Percentiles rank a stretch among this genome's conserved stretches.
These are phyloP conservation scores for Helicoverpa armigera DNA, from an alignment of 1,140 invertebrate species.

Conservation along the genomic window DNA sequence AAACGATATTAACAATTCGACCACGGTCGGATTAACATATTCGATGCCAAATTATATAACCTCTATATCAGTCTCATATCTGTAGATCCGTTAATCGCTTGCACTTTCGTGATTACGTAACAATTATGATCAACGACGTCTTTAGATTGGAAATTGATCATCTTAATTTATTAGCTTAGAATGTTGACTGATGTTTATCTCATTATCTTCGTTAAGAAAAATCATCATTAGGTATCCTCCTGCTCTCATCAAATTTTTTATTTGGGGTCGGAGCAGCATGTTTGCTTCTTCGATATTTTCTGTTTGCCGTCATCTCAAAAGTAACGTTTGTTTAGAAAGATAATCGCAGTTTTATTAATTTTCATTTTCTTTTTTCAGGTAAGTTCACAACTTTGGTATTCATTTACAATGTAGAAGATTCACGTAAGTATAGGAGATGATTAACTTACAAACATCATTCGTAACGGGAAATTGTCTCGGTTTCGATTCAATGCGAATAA, in stretches of 20 bases:
- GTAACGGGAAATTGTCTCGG: background rate
- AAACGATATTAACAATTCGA: conserved; percentile 55
- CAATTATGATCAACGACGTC: conserved; percentile 42
- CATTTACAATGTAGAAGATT: background rate
- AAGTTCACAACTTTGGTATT: conserved; percentile 54
- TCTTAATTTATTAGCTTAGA: conserved; percentile 15
- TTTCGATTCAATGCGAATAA: background rate
- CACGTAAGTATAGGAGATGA: background rate
- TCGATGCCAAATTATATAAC: conserved; percentile 49
- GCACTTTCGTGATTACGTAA: conserved; percentile 50
- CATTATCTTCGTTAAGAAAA: background rate
- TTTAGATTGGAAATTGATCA: conserved; percentile 3
- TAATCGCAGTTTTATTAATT: conserved; percentile 16
- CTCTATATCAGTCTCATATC: conserved; percentile 19
- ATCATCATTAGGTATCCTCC: too few relatives aligned
- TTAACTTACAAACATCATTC: background rate
- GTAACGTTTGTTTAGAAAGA: too few relatives aligned
- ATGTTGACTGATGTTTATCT: conserved; percentile 16
- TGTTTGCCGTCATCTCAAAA: too few relatives aligned
- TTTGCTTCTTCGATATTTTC: too few relatives aligned
- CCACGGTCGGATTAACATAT: conserved; percentile 56
- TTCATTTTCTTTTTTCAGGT: conserved; percentile 55
- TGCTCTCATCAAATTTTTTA: too few relatives aligned
- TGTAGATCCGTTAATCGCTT: conserved; percentile 30
- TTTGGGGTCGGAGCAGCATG: too few relatives aligned